These are phyloP conservation scores for Eira barbara DNA, from an alignment of 2,113 vertebrate species.

Conservation along the genomic window DNA sequence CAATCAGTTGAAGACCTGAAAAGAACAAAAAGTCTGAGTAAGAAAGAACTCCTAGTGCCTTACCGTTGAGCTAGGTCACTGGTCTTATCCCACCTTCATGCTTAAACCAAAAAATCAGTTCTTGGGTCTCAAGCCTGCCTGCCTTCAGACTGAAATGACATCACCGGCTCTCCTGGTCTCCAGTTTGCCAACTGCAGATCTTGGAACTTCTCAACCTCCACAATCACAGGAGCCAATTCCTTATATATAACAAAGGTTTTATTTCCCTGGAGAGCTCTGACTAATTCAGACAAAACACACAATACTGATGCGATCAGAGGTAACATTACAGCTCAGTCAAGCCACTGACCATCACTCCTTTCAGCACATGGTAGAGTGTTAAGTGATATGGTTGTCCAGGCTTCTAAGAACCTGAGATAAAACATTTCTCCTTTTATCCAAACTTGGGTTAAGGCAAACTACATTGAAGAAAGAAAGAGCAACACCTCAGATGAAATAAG, in stretches of 20 bases:
- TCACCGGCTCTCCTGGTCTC: neutral
- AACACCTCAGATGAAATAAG: neutral
- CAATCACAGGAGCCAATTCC: neutral
- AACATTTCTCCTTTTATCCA: neutral
- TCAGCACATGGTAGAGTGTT: neutral
- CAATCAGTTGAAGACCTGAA: neutral
- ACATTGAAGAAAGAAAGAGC: neutral
- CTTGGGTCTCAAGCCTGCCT: neutral
- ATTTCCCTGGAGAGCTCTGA: neutral
- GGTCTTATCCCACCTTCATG: neutral
- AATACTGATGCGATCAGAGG: neutral
- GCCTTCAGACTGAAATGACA: neutral
- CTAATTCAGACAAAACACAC: neutral
- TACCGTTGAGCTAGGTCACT: neutral
- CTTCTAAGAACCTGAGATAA: neutral
- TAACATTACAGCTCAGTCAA: neutral
- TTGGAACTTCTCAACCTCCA: neutral
- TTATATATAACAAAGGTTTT: neutral
- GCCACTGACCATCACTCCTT: neutral
- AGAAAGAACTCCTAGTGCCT: neutral
- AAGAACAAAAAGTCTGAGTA: neutral
- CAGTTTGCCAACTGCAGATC: no score
- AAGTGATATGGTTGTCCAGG: neutral
- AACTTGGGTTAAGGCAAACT: neutral
- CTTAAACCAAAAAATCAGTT: neutral